Percentiles rank a stretch among this genome's conserved stretches.
These are phyloP conservation scores for Limenitis camilla DNA, from an alignment of 2,888 invertebrate species.

Conservation along the genomic window DNA sequence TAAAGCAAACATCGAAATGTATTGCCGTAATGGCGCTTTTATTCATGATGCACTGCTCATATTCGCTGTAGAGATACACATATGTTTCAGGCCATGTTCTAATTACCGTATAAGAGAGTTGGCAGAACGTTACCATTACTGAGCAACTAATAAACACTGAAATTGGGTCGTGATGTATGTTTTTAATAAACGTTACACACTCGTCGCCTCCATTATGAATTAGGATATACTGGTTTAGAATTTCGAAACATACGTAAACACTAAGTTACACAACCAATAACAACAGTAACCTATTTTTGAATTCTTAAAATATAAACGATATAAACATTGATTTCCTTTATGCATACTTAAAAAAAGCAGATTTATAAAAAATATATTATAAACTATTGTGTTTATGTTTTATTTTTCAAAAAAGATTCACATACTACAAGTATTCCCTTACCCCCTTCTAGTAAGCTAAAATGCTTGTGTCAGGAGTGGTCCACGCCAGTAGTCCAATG, in stretches of 20 bases:
- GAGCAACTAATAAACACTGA: conserved; percentile 7
- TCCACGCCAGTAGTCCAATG: too few relatives aligned
- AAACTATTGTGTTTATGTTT: too few relatives aligned
- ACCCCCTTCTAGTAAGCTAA: too few relatives aligned
- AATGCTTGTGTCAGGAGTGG: too few relatives aligned
- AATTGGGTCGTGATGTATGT: conserved; percentile 6
- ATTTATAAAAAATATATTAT: too few relatives aligned
- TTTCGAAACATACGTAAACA: neutral
- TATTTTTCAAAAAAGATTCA: too few relatives aligned
- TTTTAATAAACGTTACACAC: neutral
- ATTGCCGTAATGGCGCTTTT: conserved; percentile 3
- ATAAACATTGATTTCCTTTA: too few relatives aligned
- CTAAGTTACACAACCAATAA: too few relatives aligned
- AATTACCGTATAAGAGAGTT: conserved; percentile 12
- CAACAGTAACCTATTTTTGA: too few relatives aligned
- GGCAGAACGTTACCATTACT: conserved; percentile 1
- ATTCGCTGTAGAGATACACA: conserved; percentile 3
- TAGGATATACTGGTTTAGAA: neutral
- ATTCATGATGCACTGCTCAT: conserved; percentile 4
- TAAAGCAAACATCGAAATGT: conserved; percentile 4
- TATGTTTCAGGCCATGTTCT: conserved; percentile 12
- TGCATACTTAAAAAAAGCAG: too few relatives aligned
- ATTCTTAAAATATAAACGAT: too few relatives aligned
- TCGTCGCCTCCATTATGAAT: neutral
- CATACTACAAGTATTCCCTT: too few relatives aligned